These are phyloP conservation scores for Acomys russatus DNA, from an alignment of 2,797 vertebrate genomes.

Conservation along the genomic window DNA sequence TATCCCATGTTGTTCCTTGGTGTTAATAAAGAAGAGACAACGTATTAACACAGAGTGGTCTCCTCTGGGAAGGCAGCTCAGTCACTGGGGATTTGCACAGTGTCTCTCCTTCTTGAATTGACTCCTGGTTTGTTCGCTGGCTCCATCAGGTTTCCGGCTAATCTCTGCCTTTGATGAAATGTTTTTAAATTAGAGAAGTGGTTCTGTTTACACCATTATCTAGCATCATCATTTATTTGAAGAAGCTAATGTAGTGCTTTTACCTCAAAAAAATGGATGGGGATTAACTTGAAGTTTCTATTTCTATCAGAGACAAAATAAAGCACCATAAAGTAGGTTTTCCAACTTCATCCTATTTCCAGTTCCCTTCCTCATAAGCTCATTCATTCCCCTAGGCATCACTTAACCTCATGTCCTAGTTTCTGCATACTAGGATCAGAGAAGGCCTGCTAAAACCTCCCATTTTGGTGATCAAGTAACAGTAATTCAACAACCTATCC, in stretches of 20 bases:
- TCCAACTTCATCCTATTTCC: background rate
- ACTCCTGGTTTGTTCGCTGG: accelerated
- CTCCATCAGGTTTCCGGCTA: background rate
- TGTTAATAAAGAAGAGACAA: background rate
- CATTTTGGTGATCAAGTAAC: background rate
- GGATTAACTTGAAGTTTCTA: background rate
- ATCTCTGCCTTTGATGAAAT: background rate
- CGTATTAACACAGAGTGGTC: background rate
- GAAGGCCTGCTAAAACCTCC: background rate
- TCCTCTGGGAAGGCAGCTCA: background rate
- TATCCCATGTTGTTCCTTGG: background rate
- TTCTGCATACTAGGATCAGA: background rate
- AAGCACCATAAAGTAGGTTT: background rate
- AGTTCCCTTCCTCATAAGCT: background rate
- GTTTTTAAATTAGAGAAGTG: background rate
- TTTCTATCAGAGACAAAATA: background rate
- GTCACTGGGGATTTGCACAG: background rate
- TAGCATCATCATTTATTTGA: background rate
- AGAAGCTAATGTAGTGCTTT: background rate
- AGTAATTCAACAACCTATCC: background rate
- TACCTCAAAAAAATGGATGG: background rate
- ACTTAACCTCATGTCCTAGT: background rate
- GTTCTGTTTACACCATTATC: background rate
- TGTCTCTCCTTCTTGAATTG: accelerated
- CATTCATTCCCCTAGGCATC: accelerated